These are phyloP conservation scores for Aphaenogaster rudis DNA, from an alignment of 1,140 invertebrate species.

Conservation along the genomic window DNA sequence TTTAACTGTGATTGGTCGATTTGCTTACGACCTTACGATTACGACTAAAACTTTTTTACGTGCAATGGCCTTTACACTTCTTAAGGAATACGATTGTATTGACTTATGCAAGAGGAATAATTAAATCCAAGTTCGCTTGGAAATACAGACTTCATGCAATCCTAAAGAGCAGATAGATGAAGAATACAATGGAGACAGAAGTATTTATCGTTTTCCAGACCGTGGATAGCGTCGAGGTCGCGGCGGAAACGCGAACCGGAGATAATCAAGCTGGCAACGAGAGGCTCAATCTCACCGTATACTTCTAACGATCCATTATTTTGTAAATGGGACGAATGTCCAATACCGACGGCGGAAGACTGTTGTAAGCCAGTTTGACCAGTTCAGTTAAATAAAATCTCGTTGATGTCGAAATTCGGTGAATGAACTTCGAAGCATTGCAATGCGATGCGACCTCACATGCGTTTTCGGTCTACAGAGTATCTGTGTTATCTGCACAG, in stretches of 20 bases:
- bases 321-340: conserved; percentile 42
- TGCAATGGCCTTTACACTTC: too few species aligned
- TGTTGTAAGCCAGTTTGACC: conserved; percentile 14
- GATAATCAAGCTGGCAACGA: conserved; percentile 81
- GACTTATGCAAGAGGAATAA: background rate
- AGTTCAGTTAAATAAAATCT: conserved; percentile 42
- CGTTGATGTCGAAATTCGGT: conserved; percentile 40
- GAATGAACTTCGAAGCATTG: conserved; percentile 14
- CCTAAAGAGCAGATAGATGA: background rate
- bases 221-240: conserved; percentile 88
- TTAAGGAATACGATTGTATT: background rate
- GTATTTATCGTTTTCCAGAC: conserved; percentile 81
- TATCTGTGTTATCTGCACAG: conserved; percentile 47
- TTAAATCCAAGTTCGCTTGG: conserved; percentile 12
- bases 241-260: conserved; percentile 85
- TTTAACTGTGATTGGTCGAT: too few species aligned
- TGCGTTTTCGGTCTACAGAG: conserved; percentile 45
- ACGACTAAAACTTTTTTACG: too few species aligned
- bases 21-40: too few species aligned
- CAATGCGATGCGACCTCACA: conserved; percentile 18
- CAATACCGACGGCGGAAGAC: conserved; percentile 13
- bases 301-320: conserved; percentile 84
- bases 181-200: conserved; percentile 7
- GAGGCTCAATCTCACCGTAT: conserved; percentile 88
- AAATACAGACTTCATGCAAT: background rate